Evolutionary conservation across 2,113 vertebrate species (phyloP).

Genomic region (Aphelocoma coerulescens): DNA sequence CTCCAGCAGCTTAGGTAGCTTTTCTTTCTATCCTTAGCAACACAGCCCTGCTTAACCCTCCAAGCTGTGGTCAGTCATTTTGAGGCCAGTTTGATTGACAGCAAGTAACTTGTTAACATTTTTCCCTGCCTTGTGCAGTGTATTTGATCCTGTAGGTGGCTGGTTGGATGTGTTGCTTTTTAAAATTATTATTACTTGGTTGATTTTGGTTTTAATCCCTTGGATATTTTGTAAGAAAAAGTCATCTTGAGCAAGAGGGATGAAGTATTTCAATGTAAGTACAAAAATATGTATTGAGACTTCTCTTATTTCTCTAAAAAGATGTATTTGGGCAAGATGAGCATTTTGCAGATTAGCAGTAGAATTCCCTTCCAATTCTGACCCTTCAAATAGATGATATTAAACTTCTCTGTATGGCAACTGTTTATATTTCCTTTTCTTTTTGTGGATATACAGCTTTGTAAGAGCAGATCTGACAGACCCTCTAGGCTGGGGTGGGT

Average conservation of each 20-base stretch:
- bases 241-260: neutral
- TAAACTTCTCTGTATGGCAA: neutral
- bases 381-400: neutral
- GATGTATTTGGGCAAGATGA: neutral
- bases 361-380: neutral
- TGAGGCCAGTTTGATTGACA: constrained; percentile 62
- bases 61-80: constrained; percentile 51
- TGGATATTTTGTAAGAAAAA: neutral
- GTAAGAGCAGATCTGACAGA: neutral
- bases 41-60: constrained; percentile 77
- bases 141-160: neutral
- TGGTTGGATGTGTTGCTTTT: neutral
- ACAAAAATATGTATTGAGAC: neutral
- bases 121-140: neutral
- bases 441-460: neutral
- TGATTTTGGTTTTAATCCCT: neutral
- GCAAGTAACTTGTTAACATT: neutral
- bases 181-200: neutral
- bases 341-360: neutral
- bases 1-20: constrained; percentile 83
- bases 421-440: neutral
- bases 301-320: neutral
- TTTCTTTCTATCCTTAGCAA: constrained; percentile 86
- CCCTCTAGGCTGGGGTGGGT: neutral
- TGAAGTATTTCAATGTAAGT: constrained; percentile 53